Evolutionary conservation across 2,888 invertebrate genomes (phyloP).

Genomic region (Dynastes grantii): DNA sequence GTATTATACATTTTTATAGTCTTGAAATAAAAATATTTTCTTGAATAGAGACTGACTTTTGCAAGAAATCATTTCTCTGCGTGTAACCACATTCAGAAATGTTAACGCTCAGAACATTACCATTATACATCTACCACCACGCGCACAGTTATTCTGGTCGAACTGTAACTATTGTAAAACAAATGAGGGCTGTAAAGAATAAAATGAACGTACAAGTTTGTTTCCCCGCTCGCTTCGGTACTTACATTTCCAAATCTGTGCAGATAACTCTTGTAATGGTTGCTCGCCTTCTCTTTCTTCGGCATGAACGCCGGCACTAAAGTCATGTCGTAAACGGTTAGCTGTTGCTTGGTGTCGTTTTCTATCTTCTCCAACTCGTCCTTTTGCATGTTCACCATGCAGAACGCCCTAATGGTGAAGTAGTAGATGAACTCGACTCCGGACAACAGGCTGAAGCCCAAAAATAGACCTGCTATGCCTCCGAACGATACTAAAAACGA

Average conservation of each 20-base stretch:
- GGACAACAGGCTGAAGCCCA: slow-evolving; percentile 84
- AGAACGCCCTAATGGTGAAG: slow-evolving; percentile 81
- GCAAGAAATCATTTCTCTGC: too few relatives aligned
- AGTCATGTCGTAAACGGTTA: slow-evolving; percentile 66
- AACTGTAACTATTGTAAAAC: not conserved
- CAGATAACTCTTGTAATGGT: slow-evolving; percentile 36
- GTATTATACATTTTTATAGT: too few relatives aligned
- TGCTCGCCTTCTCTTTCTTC: not conserved
- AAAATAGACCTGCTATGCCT: slow-evolving; percentile 78
- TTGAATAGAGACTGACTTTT: too few relatives aligned
- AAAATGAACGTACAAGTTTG: not conserved
- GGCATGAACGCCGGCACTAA: slow-evolving; percentile 66
- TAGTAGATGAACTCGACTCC: slow-evolving; percentile 86
- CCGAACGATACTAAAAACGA: slow-evolving; percentile 76
- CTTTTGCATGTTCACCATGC: slow-evolving; percentile 74
- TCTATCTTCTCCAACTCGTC: slow-evolving; percentile 71
- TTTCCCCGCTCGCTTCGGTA: not conserved
- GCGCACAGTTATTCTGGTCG: not conserved
- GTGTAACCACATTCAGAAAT: too few relatives aligned
- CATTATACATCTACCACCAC: too few relatives aligned
- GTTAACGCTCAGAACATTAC: too few relatives aligned
- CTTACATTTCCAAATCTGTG: slow-evolving; percentile 53
- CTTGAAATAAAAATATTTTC: too few relatives aligned
- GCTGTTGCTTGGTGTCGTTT: slow-evolving; percentile 67
- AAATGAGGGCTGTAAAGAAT: slow-evolving; percentile 9